Conservation (phyloP, 2,113 vertebrate genomes). For the Tilapia sparmanii region DNA sequence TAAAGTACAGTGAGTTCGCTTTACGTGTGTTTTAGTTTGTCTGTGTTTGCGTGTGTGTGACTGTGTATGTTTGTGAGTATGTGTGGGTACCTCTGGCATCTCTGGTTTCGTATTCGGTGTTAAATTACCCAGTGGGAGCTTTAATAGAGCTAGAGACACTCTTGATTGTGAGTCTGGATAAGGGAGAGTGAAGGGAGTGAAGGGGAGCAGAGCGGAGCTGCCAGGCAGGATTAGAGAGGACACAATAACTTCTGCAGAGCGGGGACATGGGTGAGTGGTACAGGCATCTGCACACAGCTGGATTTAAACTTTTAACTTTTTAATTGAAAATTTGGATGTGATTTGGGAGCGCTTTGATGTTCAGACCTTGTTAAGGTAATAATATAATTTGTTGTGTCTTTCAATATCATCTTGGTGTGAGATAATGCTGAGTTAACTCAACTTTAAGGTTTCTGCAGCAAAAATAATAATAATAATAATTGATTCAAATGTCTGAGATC, state of each 20-base stretch:
- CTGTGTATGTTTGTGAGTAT: background rate
- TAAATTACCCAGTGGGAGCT: constrained; percentile 64
- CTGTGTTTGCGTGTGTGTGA: background rate
- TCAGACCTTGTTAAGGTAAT: background rate
- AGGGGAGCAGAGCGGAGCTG: constrained; percentile 13
- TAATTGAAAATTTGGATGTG: background rate
- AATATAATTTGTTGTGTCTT: background rate
- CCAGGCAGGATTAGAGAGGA: constrained; percentile 9
- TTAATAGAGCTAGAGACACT: constrained; percentile 61
- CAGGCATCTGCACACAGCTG: constrained; percentile 13
- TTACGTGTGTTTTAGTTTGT: background rate
- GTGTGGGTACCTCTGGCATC: constrained; percentile 27
- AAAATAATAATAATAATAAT: background rate
- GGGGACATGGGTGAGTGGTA: constrained; percentile 44
- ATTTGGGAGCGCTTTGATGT: background rate
- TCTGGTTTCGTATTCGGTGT: constrained; percentile 64
- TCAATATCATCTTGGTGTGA: background rate
- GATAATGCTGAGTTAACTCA: background rate
- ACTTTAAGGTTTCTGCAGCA: background rate
- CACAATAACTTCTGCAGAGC: constrained; percentile 41
- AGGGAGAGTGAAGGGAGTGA: constrained; percentile 42
- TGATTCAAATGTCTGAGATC: background rate
- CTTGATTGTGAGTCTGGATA: constrained; percentile 62
- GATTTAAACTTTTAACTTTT: background rate
- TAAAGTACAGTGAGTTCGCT: constrained; percentile 17